Conservation (phyloP, 2,113 vertebrate species). For the Thalassoma bifasciatum region DNA sequence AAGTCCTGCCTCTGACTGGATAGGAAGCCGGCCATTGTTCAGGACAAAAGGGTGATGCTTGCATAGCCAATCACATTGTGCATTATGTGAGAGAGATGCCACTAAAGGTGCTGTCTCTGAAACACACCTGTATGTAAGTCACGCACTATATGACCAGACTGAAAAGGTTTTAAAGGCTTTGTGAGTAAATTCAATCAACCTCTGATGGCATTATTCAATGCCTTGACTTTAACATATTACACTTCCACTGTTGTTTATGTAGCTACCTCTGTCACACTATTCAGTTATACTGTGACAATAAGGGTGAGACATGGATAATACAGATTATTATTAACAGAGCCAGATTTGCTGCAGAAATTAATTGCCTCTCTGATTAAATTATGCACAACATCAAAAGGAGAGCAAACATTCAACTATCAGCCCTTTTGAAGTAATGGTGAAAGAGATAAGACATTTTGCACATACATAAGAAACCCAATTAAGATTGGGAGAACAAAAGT, state of each 20-base stretch:
- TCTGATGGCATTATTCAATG: neutral
- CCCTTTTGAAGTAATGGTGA: neutral
- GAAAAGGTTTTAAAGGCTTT: neutral
- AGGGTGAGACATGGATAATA: slow-evolving; percentile 2
- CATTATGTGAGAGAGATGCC: too few species aligned
- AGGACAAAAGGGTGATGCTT: too few species aligned
- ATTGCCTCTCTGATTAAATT: slow-evolving; percentile 12
- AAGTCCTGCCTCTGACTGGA: too few species aligned
- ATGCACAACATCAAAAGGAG: slow-evolving; percentile 5
- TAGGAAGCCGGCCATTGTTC: too few species aligned
- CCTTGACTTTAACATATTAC: neutral
- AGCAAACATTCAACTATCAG: neutral
- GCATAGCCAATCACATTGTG: too few species aligned
- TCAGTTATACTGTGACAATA: neutral
- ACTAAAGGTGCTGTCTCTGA: too few species aligned
- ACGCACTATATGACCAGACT: too few species aligned
- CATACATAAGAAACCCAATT: neutral
- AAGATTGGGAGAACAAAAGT: neutral
- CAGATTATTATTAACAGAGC: neutral
- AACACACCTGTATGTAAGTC: too few species aligned
- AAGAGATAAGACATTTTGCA: neutral
- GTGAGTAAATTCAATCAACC: neutral
- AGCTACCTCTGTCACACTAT: neutral
- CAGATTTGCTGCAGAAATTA: neutral
- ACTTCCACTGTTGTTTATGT: neutral